Conservation (phyloP, 2,888 invertebrate species). For the Platycheirus albimanus region DNA sequence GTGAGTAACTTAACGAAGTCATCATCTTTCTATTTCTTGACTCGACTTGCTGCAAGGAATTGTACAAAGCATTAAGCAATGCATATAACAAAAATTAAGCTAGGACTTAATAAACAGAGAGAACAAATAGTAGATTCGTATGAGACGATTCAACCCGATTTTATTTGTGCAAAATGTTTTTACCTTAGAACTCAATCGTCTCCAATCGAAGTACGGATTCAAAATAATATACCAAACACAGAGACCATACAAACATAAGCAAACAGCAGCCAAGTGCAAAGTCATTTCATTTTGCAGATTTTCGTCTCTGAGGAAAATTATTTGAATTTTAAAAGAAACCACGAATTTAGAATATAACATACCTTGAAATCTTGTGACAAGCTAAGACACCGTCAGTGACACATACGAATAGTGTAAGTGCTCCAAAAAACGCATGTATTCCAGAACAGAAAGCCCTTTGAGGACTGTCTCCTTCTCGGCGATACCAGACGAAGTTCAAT, state of each 20-base stretch:
- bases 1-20: too few species aligned
- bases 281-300: neutral
- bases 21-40: too few species aligned
- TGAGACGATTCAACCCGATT: too few species aligned
- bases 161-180: too few species aligned
- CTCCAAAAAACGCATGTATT: slow-evolving; percentile 46
- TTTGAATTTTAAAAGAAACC: too few species aligned
- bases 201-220: slow-evolving; percentile 18
- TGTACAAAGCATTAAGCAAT: too few species aligned
- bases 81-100: too few species aligned
- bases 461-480: slow-evolving; percentile 12
- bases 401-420: slow-evolving; percentile 48
- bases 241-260: slow-evolving; percentile 5
- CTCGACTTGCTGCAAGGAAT: too few species aligned
- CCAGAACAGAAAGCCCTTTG: slow-evolving; percentile 24
- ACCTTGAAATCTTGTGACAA: slow-evolving; percentile 14
- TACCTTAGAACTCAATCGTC: neutral
- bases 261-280: neutral
- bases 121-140: too few species aligned
- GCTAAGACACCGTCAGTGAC: slow-evolving; percentile 31
- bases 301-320: slow-evolving; percentile 11
- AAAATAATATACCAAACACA: slow-evolving; percentile 8
- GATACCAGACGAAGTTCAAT: slow-evolving; percentile 30
- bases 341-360: neutral
- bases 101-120: too few species aligned